A percentile compares a stretch with the other conserved stretches of the same genome.
These are phyloP conservation scores for Nannoperca australis DNA, from an alignment of 2,797 vertebrate genomes.

Conservation along the genomic window DNA sequence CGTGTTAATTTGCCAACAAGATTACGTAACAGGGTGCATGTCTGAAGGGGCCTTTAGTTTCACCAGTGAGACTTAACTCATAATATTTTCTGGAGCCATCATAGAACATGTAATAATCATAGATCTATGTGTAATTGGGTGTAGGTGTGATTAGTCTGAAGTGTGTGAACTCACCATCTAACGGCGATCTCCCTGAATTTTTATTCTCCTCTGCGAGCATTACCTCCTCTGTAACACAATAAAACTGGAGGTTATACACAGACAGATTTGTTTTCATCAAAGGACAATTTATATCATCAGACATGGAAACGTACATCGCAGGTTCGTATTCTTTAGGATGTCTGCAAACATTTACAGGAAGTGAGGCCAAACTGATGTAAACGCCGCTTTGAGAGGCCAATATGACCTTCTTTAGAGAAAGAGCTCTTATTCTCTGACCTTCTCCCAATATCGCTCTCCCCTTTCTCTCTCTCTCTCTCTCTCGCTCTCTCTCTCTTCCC, in stretches of 20 bases:
- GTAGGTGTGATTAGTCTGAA: not conserved
- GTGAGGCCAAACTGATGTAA: slow-evolving; percentile 51
- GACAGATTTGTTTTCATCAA: slow-evolving; percentile 23
- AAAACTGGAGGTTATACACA: slow-evolving; percentile 55
- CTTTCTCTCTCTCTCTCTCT: slow-evolving; percentile 46
- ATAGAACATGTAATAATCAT: not conserved
- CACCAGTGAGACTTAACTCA: slow-evolving; percentile 4
- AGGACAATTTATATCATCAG: slow-evolving; percentile 24
- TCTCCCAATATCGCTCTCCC: slow-evolving; percentile 13
- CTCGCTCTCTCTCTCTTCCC: slow-evolving; percentile 64
- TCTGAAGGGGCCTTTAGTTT: not conserved
- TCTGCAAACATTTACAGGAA: slow-evolving; percentile 57
- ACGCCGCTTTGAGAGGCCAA: slow-evolving; percentile 42
- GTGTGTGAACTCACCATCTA: slow-evolving; percentile 91
- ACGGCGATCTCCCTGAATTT: slow-evolving; percentile 94
- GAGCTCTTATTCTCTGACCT: slow-evolving; percentile 60
- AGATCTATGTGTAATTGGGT: not conserved
- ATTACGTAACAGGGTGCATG: not conserved
- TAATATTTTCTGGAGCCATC: not conserved
- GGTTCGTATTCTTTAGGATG: slow-evolving; percentile 36
- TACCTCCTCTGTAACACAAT: slow-evolving; percentile 92
- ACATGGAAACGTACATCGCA: slow-evolving; percentile 36
- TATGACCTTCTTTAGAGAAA: slow-evolving; percentile 67
- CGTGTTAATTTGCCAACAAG: slow-evolving; percentile 8
- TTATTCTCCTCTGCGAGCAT: slow-evolving; percentile 99